Evolutionary conservation across 1,140 invertebrate species (phyloP), one percentile per base, ranked within the genome.

Genomic region (Holcopasites calliopsidis): DNA sequence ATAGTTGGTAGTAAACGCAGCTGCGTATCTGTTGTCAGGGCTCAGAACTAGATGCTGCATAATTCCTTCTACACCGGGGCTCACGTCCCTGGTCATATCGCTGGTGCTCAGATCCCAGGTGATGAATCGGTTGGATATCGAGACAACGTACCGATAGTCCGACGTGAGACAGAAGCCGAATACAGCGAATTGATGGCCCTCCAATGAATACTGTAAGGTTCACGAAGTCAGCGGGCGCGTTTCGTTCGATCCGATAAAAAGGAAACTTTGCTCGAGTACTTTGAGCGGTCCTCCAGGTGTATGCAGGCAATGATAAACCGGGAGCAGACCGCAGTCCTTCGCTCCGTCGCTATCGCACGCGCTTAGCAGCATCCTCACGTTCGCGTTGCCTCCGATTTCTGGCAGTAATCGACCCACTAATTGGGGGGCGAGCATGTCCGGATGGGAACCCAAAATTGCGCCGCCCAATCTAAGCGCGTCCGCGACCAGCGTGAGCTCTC

Each of bases 121-220:
- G 73, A 99, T 98, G 81, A 99, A 98, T 86, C 97, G 95, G 87
- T 99, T 99, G 2, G 98, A 99, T 85, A 99, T 97, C 7, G 98
- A 98, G 0, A 99, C 96, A 52, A 99, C 95, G 90, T 98, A 98
- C 55, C 97, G 95, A 70, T 95, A 96, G 92, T 99, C 98, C 0
- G 96, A 96, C 0, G 97, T 99, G 11, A 99, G 90, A 54, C 95
- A 96, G 83, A 99, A 98, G 13, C 96, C 98, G 91, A 99, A 99
- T 0, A 99, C 97, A 0, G 98, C 98, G 91, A 99, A 99, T 85
- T 98, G 97, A 92, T 99, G 98, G 2, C 98, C 98, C 93, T 99
- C 98, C 47, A 99, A 89, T 0, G 98, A 99, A 88, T 99, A 99
- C 95, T 97, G 90, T 23, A 93, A 91, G 73, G 23, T 50, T 23